Conservation (phyloP, 2,888 invertebrate genomes). For the Agrotis exclamationis region DNA sequence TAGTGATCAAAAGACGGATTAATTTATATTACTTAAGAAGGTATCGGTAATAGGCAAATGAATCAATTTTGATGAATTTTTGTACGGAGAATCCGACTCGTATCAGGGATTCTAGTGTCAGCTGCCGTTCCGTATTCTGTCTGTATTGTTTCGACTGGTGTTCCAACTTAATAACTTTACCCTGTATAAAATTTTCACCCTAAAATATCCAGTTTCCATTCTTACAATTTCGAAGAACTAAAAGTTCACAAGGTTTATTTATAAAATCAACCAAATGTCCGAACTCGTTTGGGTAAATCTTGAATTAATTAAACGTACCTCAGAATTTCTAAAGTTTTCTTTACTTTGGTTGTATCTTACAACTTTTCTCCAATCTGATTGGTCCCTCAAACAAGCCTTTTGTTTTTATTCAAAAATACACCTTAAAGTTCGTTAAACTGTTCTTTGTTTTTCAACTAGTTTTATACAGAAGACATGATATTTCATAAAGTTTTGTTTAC, state of each 20-base stretch:
- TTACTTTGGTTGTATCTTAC: constrained; percentile 30
- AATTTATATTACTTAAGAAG: not conserved
- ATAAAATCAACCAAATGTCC: constrained; percentile 15
- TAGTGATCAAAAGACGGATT: not conserved
- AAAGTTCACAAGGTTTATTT: constrained; percentile 17
- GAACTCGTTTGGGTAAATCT: constrained; percentile 26
- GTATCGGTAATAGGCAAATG: not conserved
- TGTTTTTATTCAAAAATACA: constrained; percentile 33
- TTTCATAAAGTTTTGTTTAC: constrained; percentile 38
- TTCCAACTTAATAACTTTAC: not conserved
- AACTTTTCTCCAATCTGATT: constrained; percentile 40
- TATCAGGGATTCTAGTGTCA: too few relatives aligned
- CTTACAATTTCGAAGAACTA: not conserved
- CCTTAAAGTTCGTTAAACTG: constrained; percentile 13
- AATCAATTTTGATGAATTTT: too few relatives aligned
- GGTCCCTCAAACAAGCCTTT: constrained; percentile 15
- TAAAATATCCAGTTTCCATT: not conserved
- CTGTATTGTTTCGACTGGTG: not conserved
- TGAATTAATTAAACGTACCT: constrained; percentile 35
- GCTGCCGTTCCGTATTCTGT: too few relatives aligned
- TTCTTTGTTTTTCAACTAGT: constrained; percentile 36
- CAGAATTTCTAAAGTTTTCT: constrained; percentile 34
- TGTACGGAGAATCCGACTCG: too few relatives aligned
- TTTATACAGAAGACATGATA: constrained; percentile 17
- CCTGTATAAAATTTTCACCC: not conserved